Conservation (phyloP, 2,797 vertebrate genomes). For the Mallotus villosus region DNA sequence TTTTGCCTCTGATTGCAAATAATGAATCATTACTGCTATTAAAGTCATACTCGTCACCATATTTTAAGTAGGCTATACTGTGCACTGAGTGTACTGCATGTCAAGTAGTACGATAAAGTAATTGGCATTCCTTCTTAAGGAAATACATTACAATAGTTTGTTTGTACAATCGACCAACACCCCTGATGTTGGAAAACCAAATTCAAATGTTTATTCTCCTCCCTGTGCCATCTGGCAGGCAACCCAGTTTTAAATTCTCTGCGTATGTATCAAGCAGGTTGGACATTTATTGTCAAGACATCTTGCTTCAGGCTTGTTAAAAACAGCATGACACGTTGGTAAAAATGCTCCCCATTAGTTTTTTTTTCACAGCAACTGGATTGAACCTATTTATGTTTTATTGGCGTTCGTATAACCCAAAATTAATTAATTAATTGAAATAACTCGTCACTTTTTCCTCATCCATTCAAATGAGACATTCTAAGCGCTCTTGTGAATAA, state of each 20-base stretch:
- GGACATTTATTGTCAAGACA: background rate
- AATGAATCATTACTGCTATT: too few relatives aligned
- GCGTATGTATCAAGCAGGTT: background rate
- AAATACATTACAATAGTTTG: too few relatives aligned
- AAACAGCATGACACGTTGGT: background rate
- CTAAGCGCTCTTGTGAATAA: background rate
- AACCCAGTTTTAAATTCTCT: too few relatives aligned
- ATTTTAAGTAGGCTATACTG: too few relatives aligned
- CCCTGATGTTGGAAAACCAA: too few relatives aligned
- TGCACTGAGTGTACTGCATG: too few relatives aligned
- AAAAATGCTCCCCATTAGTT: background rate
- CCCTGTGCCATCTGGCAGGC: background rate
- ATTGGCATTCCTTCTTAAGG: too few relatives aligned
- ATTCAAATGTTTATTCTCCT: too few relatives aligned
- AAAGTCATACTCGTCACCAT: too few relatives aligned
- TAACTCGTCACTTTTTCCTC: background rate
- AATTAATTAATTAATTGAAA: background rate
- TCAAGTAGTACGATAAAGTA: too few relatives aligned
- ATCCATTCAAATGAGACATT: background rate
- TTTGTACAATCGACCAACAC: too few relatives aligned
- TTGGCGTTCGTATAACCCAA: background rate
- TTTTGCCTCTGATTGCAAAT: too few relatives aligned
- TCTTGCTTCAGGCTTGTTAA: background rate
- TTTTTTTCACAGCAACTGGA: background rate
- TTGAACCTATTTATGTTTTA: background rate